These are phyloP conservation scores for Xylophagus ater DNA, from an alignment of 2,888 invertebrate species.

Conservation along the genomic window DNA sequence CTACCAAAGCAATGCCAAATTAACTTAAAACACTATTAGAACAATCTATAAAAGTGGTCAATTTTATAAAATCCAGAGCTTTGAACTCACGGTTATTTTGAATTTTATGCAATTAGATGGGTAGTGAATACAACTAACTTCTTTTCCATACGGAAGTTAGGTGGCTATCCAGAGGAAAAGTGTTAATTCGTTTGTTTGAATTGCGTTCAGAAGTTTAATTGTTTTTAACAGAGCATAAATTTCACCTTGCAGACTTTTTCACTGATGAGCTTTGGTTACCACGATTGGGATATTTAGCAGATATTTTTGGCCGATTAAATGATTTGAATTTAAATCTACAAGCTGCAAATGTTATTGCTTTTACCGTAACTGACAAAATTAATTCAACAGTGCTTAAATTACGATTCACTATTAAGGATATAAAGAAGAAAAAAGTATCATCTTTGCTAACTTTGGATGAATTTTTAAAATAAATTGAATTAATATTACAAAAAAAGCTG, in stretches of 20 bases:
- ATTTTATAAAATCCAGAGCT: slow-evolving; percentile 16
- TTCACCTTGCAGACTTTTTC: background rate
- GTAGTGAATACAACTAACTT: slow-evolving; percentile 15
- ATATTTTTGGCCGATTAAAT: slow-evolving; percentile 18
- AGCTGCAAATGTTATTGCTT: slow-evolving; percentile 3
- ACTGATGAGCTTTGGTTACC: slow-evolving; percentile 14
- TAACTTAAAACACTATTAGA: slow-evolving; percentile 16
- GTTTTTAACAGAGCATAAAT: slow-evolving; percentile 11
- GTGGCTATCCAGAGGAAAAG: no score
- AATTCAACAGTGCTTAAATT: background rate
- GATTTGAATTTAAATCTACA: slow-evolving; percentile 12
- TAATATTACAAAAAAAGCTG: background rate
- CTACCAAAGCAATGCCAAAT: slow-evolving; percentile 16
- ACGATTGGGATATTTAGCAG: slow-evolving; percentile 17
- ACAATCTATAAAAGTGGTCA: slow-evolving; percentile 15
- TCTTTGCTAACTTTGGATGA: background rate
- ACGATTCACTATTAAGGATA: background rate
- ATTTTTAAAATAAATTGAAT: background rate
- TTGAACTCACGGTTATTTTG: no score
- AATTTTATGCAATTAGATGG: slow-evolving; percentile 20
- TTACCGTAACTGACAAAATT: background rate
- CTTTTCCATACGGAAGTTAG: no score
- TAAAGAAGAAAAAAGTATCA: background rate
- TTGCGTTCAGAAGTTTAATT: slow-evolving; percentile 17
- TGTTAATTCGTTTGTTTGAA: slow-evolving; percentile 17